These are phyloP conservation scores for Abramis brama DNA, from an alignment of 2,113 vertebrate genomes.

Conservation along the genomic window DNA sequence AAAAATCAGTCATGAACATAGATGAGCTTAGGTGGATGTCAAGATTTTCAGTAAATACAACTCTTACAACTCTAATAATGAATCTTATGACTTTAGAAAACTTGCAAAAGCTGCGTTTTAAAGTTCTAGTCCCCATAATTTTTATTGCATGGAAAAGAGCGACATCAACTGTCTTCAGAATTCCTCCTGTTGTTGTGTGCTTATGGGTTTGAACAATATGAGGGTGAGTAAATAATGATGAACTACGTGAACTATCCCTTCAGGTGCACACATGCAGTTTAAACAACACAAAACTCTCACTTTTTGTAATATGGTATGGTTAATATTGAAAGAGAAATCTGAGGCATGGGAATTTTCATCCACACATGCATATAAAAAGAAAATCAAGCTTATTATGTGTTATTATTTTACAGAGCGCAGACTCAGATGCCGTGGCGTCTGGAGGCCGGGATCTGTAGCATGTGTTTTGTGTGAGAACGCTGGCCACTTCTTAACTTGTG, in stretches of 20 bases:
- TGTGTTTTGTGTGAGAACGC: constrained; percentile 29
- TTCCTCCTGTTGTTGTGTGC: neutral
- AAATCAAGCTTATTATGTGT: constrained; percentile 28
- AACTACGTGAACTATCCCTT: neutral
- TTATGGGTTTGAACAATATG: neutral
- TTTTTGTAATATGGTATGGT: neutral
- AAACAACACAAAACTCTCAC: neutral
- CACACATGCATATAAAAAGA: constrained; percentile 24
- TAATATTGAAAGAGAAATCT: neutral
- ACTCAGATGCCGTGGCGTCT: constrained; percentile 22
- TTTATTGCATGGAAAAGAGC: neutral
- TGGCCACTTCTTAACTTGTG: constrained; percentile 18
- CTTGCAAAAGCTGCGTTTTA: neutral
- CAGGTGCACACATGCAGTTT: neutral
- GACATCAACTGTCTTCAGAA: neutral
- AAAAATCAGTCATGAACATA: neutral
- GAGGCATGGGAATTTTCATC: neutral
- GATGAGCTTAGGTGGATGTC: neutral
- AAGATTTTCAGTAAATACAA: neutral
- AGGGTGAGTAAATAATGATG: neutral
- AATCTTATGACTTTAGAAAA: neutral
- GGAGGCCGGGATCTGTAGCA: neutral
- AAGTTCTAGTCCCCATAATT: neutral
- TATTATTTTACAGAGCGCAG: constrained; percentile 21
- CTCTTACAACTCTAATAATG: neutral